Conservation (phyloP, 2,888 invertebrate genomes). For the Clostera curtula region DNA sequence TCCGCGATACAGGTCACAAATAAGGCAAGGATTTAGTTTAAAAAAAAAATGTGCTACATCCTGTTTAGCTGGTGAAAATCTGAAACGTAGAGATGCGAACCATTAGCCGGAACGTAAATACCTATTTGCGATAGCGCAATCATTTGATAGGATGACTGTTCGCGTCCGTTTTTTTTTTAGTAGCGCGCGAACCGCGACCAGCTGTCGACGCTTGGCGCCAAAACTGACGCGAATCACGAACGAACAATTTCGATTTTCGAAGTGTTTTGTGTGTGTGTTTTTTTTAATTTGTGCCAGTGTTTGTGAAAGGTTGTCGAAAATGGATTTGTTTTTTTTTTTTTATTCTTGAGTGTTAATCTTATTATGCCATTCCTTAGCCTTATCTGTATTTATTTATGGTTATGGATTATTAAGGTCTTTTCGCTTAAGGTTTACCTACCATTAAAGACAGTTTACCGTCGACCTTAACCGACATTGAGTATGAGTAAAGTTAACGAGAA, state of each 20-base stretch:
- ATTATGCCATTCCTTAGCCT: conserved; percentile 22
- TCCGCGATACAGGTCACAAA: too few species aligned
- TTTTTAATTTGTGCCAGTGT: conserved; percentile 39
- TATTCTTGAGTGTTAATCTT: conserved; percentile 12
- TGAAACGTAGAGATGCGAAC: conserved; percentile 17
- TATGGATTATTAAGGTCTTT: conserved; percentile 14
- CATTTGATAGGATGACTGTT: conserved; percentile 46
- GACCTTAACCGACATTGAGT: conserved; percentile 29
- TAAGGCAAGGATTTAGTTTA: too few species aligned
- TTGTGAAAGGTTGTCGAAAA: conserved; percentile 26
- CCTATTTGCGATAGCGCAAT: conserved; percentile 27
- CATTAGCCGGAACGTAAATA: conserved; percentile 23
- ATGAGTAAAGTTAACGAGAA: conserved; percentile 12
- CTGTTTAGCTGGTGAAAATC: conserved; percentile 23
- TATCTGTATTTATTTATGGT: conserved; percentile 24
- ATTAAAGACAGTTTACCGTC: conserved; percentile 6
- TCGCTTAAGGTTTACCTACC: conserved; percentile 6
- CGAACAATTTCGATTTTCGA: conserved; percentile 37
- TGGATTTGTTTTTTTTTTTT: conserved; percentile 22
- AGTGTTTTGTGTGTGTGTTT: conserved; percentile 33
- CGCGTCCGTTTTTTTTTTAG: conserved; percentile 40
- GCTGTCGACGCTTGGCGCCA: conserved; percentile 49
- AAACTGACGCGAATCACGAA: conserved; percentile 25
- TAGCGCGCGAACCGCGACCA: conserved; percentile 53
- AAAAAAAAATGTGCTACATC: conserved; percentile 7